A percentile compares a stretch with the other conserved stretches of the same genome.
Evolutionary conservation across 1,140 invertebrate genomes (phyloP).

Genomic region (Lasaia peninsularis): DNA sequence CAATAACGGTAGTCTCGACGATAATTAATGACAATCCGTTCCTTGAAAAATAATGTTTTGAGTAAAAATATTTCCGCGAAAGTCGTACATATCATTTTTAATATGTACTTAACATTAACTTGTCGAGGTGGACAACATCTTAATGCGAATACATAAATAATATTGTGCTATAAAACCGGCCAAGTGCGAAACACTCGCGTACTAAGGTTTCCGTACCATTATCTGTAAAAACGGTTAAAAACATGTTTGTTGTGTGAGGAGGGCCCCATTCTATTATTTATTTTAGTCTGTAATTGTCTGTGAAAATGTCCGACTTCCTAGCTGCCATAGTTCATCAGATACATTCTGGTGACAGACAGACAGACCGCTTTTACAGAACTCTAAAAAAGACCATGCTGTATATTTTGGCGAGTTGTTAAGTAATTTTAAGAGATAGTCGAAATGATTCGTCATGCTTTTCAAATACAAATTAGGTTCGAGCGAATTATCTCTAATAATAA

Average conservation of each 20-base stretch:
- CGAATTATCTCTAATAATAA: too few species aligned
- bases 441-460: not conserved
- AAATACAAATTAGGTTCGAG: not conserved
- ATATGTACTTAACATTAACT: not conserved
- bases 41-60: not conserved
- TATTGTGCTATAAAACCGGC: not conserved
- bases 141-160: not conserved
- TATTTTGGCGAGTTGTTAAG: not conserved
- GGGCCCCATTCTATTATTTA: too few species aligned
- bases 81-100: not conserved
- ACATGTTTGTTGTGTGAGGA: too few species aligned
- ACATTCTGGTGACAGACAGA: too few species aligned
- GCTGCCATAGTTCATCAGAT: too few species aligned
- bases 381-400: constrained; percentile 3
- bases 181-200: too few species aligned
- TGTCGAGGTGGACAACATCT: not conserved
- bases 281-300: too few species aligned
- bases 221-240: too few species aligned
- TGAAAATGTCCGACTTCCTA: too few species aligned
- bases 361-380: too few species aligned
- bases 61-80: not conserved
- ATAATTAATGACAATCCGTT: not conserved
- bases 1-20: not conserved
- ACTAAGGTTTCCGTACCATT: too few species aligned
- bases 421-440: not conserved